phyloP scores from a whole-genome alignment of 2,113 vertebrate species.

The Dicrurus megarhynchus region DNA sequence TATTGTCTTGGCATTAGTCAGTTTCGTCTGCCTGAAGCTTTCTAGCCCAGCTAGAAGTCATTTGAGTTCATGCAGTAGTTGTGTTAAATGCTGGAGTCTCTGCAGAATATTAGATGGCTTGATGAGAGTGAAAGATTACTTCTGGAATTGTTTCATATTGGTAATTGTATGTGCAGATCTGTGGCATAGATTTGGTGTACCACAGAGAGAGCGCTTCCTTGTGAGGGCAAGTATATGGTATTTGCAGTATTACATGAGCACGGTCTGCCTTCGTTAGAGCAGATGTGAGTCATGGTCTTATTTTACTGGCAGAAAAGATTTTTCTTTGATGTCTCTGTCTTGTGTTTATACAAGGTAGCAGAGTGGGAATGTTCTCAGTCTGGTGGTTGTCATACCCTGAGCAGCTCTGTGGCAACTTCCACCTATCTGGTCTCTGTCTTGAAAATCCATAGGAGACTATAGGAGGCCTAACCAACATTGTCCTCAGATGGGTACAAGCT shows the following conservation, averaged over 20 bases:
- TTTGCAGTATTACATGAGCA: not conserved
- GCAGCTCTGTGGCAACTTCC: not conserved
- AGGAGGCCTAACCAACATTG: not conserved
- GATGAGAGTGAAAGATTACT: not conserved
- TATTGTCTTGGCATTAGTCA: not conserved
- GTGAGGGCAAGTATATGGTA: not conserved
- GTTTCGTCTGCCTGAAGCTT: not conserved
- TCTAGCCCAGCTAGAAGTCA: not conserved
- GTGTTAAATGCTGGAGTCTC: not conserved
- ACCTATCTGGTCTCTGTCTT: not conserved
- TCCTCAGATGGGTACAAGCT: not conserved
- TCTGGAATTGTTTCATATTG: not conserved
- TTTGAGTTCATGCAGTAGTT: not conserved
- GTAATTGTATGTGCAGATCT: not conserved
- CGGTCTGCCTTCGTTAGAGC: not conserved
- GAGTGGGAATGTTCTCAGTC: not conserved
- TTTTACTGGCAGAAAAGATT: not conserved
- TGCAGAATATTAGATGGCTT: not conserved
- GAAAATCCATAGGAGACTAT: not conserved
- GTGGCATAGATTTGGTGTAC: not conserved
- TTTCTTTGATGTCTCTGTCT: not conserved
- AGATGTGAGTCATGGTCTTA: not conserved
- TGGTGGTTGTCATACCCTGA: not conserved
- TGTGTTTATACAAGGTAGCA: not conserved
- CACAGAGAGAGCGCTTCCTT: not conserved